Conservation (phyloP, 2,888 invertebrate genomes). For the Apotomis betuletana region DNA sequence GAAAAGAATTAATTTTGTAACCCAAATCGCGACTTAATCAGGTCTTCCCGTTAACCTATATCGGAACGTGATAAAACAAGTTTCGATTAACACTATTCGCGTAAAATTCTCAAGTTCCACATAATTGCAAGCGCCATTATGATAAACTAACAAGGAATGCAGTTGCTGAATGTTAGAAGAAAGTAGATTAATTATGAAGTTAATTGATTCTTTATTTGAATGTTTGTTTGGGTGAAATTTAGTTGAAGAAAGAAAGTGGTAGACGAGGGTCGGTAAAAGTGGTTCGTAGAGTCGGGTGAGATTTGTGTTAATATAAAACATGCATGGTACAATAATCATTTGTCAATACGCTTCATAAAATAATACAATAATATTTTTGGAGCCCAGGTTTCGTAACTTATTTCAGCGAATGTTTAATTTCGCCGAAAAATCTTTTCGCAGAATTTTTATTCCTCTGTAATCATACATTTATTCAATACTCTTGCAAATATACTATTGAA, state of each 20-base stretch:
- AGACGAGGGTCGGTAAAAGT: conserved; percentile 23
- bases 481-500: no score
- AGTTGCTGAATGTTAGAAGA: conserved; percentile 17
- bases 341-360: no score
- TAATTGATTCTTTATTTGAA: conserved; percentile 1
- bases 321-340: background rate
- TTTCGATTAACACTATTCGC: background rate
- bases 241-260: conserved; percentile 30
- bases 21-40: conserved; percentile 1
- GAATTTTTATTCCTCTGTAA: no score
- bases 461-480: no score
- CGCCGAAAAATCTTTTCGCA: no score
- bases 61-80: conserved; percentile 12
- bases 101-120: background rate
- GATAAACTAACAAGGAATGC: conserved; percentile 24
- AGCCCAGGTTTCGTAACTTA: no score
- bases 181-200: conserved; percentile 21
- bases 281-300: background rate
- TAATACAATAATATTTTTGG: no score
- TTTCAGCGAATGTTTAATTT: no score
- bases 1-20: conserved; percentile 16
- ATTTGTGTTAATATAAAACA: background rate
- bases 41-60: background rate
- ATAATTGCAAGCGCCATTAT: conserved; percentile 14
- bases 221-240: conserved; percentile 25